Evolutionary conservation across 2,888 invertebrate genomes (phyloP).

Genomic region (Aspidiotus destructor): DNA sequence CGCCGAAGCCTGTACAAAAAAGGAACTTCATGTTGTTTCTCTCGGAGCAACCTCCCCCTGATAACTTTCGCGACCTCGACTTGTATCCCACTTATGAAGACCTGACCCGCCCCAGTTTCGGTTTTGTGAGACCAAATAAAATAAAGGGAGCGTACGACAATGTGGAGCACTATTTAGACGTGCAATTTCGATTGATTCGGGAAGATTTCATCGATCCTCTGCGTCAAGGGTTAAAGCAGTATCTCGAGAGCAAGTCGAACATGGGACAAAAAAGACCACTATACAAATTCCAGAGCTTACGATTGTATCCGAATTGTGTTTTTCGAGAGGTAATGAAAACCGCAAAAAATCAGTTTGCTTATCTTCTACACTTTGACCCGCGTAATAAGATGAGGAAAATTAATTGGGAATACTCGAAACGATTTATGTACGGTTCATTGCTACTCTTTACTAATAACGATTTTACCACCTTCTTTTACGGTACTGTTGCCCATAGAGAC

Average conservation of each 20-base stretch:
- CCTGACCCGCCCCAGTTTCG: conserved; percentile 41
- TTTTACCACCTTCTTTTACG: conserved; percentile 60
- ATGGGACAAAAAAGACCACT: background rate
- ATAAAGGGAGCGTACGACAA: conserved; percentile 53
- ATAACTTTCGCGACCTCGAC: conserved; percentile 47
- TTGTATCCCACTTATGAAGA: conserved; percentile 48
- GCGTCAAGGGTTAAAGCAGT: conserved; percentile 48
- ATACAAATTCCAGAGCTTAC: conserved; percentile 53
- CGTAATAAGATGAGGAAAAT: conserved; percentile 37
- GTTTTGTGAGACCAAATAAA: conserved; percentile 51
- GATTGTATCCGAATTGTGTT: conserved; percentile 49
- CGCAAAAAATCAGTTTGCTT: conserved; percentile 35
- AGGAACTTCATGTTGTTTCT: no score
- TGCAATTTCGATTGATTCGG: conserved; percentile 65
- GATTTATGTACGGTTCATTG: conserved; percentile 62
- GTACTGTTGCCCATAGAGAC: conserved; percentile 53
- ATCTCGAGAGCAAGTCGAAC: background rate
- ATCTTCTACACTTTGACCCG: conserved; percentile 35
- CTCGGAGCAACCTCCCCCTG: conserved; percentile 40
- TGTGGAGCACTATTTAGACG: conserved; percentile 63
- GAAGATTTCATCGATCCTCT: conserved; percentile 72
- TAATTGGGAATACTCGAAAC: conserved; percentile 47
- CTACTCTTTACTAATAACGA: conserved; percentile 60
- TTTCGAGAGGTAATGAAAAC: background rate
- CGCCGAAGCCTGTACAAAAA: background rate